Percentiles rank a stretch among this genome's conserved stretches.
phyloP scores from a whole-genome alignment of 1,140 invertebrate genomes.

The Drosophila kepulauana region DNA sequence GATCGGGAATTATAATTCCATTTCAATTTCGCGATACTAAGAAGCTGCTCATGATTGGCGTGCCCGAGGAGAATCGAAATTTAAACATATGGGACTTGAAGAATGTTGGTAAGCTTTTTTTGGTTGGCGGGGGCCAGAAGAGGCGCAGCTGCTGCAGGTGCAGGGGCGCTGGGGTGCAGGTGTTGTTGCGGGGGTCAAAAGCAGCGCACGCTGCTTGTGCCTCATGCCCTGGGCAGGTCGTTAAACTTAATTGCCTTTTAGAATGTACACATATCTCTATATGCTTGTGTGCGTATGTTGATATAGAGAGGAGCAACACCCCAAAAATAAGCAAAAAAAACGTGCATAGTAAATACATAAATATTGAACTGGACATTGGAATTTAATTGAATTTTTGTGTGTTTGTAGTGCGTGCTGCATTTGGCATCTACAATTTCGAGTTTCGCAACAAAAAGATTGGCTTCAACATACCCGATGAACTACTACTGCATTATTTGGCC shows the following conservation, averaged over 20 bases:
- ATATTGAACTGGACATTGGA: constrained; percentile 39
- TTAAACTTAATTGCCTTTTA: constrained; percentile 59
- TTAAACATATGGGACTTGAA: constrained; percentile 82
- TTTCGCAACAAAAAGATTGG: constrained; percentile 83
- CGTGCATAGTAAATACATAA: constrained; percentile 27
- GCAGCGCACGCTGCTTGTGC: constrained; percentile 40
- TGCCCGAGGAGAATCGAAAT: constrained; percentile 80
- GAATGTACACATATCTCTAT: constrained; percentile 3
- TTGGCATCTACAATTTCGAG: constrained; percentile 83
- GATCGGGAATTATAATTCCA: constrained; percentile 82
- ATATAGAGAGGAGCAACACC: constrained; percentile 26
- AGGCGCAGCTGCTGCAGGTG: constrained; percentile 30
- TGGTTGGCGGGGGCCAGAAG: background rate
- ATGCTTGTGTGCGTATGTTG: constrained; percentile 14
- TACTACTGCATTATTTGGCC: constrained; percentile 78
- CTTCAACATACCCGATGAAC: constrained; percentile 81
- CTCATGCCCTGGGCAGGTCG: constrained; percentile 44
- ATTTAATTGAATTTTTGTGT: constrained; percentile 23
- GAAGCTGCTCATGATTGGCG: constrained; percentile 81
- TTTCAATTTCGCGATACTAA: constrained; percentile 84
- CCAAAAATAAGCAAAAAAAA: constrained; percentile 13
- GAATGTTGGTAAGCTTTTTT: constrained; percentile 76
- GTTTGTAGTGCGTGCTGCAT: constrained; percentile 75
- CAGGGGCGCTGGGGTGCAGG: background rate
- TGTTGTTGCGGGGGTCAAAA: constrained; percentile 3